Conservation (phyloP, 2,797 vertebrate genomes). For the Artibeus lituratus region DNA sequence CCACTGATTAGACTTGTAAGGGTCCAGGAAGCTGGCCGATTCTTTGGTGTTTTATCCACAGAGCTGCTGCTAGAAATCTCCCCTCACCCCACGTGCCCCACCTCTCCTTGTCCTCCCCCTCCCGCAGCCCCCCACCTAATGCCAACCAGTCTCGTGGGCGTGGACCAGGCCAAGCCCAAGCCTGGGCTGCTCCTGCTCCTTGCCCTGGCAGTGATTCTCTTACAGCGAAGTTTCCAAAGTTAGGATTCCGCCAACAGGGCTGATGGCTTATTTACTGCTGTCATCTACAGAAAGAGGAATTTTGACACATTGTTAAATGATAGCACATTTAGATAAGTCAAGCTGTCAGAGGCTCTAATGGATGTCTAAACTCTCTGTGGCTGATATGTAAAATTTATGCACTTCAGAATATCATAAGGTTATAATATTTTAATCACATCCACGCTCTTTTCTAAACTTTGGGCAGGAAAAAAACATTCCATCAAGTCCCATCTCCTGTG, state of each 20-base stretch:
- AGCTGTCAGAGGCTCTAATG: constrained; percentile 88
- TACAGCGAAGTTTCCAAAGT: constrained; percentile 77
- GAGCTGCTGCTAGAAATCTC: neutral
- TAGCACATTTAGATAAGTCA: constrained; percentile 89
- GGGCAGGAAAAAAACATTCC: constrained; percentile 71
- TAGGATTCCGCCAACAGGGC: constrained; percentile 80
- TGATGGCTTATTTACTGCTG: constrained; percentile 88
- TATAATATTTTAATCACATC: constrained; percentile 88
- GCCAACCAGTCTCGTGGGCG: fast-evolving
- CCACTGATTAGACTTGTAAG: neutral
- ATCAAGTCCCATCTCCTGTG: constrained; percentile 20
- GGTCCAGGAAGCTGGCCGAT: neutral
- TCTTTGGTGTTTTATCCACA: neutral
- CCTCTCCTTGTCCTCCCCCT: neutral
- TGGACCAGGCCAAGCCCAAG: neutral
- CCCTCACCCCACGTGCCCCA: neutral
- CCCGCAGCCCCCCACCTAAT: neutral
- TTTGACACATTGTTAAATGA: constrained; percentile 89
- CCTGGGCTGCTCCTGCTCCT: neutral
- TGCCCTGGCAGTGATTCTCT: constrained; percentile 48
- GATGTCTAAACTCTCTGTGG: constrained; percentile 86
- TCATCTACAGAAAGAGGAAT: constrained; percentile 86
- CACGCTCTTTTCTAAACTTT: constrained; percentile 76
- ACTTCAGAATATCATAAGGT: constrained; percentile 86
- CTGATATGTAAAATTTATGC: constrained; percentile 88